Conservation (phyloP, 2,888 invertebrate genomes). For the Ophraella communa region DNA sequence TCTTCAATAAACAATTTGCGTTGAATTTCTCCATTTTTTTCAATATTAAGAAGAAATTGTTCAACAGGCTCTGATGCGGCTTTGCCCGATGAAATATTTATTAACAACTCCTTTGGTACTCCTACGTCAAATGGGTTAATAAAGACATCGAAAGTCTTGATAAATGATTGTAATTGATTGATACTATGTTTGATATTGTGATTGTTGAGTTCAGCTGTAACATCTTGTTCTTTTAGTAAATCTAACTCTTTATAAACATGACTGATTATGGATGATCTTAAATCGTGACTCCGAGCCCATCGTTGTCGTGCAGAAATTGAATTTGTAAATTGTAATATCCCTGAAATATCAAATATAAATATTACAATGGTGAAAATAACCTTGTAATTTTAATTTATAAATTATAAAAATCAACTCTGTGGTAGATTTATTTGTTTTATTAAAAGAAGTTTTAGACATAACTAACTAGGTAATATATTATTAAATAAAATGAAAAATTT, state of each 20-base stretch:
- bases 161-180: slow-evolving; percentile 26
- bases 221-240: slow-evolving; percentile 42
- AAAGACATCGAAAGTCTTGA: slow-evolving; percentile 33
- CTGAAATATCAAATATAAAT: too few relatives aligned
- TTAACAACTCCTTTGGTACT: slow-evolving; percentile 36
- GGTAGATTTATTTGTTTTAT: too few relatives aligned
- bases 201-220: slow-evolving; percentile 41
- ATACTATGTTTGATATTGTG: slow-evolving; percentile 37
- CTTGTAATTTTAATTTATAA: too few relatives aligned
- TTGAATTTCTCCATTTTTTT: slow-evolving; percentile 37
- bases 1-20: slow-evolving; percentile 44
- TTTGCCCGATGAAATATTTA: slow-evolving; percentile 40
- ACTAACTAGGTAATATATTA: too few relatives aligned
- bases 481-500: too few relatives aligned
- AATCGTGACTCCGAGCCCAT: neutral
- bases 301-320: neutral
- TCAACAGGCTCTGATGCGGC: slow-evolving; percentile 37
- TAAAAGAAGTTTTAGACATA: too few relatives aligned
- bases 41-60: slow-evolving; percentile 37
- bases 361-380: too few relatives aligned
- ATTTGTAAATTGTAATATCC: neutral
- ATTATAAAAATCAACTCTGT: too few relatives aligned
- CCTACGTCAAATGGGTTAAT: slow-evolving; percentile 37
- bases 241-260: slow-evolving; percentile 36
- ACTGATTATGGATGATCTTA: slow-evolving; percentile 27